Evolutionary conservation across 2,797 vertebrate species (phyloP).

Genomic region (Melanotaenia boesemani): DNA sequence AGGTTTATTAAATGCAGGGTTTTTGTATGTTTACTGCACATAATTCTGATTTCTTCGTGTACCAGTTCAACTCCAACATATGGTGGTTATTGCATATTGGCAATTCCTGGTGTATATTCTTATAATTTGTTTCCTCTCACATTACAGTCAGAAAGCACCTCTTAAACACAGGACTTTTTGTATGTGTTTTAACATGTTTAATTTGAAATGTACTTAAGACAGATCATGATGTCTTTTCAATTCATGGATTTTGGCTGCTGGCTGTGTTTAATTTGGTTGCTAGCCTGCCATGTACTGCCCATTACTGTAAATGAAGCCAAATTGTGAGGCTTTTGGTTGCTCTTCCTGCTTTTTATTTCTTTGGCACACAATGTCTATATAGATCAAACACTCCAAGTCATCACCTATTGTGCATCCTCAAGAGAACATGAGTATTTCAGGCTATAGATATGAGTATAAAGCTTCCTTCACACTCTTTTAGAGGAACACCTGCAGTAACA

Average conservation of each 20-base stretch:
- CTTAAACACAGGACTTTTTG: conserved; percentile 42
- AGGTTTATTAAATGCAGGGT: conserved; percentile 28
- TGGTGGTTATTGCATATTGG: conserved; percentile 36
- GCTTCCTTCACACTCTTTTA: background rate
- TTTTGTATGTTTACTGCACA: conserved; percentile 19
- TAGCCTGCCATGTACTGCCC: conserved; percentile 41
- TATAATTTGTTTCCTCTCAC: conserved; percentile 33
- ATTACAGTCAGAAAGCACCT: conserved; percentile 35
- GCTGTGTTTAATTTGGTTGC: conserved; percentile 76
- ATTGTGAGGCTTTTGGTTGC: conserved; percentile 53
- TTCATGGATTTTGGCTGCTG: conserved; percentile 61
- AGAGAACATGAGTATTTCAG: conserved; percentile 7
- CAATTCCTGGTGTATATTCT: conserved; percentile 27
- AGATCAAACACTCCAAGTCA: conserved; percentile 12
- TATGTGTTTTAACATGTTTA: conserved; percentile 40
- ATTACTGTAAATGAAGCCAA: conserved; percentile 54
- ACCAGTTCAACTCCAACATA: background rate
- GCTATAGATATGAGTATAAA: background rate
- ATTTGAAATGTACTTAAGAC: conserved; percentile 62
- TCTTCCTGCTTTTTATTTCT: conserved; percentile 53
- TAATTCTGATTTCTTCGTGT: background rate
- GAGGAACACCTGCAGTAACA: background rate
- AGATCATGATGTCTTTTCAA: conserved; percentile 69
- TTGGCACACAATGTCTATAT: conserved; percentile 10
- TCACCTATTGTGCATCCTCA: background rate